Evolutionary conservation across 1,140 invertebrate species (phyloP), one percentile per base, ranked within the genome.

Genomic region (Apis dorsata): DNA sequence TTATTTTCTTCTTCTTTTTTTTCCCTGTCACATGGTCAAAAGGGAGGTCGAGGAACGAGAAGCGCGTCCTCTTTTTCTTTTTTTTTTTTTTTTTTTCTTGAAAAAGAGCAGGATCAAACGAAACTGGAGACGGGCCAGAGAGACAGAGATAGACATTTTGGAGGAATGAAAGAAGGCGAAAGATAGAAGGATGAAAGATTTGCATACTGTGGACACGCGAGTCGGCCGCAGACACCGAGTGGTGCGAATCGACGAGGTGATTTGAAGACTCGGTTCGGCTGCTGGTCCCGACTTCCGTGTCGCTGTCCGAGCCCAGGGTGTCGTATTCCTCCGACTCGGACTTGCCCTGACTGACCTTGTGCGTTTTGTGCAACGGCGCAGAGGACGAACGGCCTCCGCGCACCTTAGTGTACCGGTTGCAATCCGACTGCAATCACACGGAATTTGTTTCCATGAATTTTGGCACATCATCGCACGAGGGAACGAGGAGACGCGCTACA

Each of bases 251-350:
- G 91, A 95, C 94, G 91, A 95, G 93, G 90, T 95, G 95, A 92
- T 94, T 95, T 83, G 94, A 95, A 86, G 94, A 94, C 91, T 95
- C 95, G 82, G 94, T 93, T 92, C 94, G 90, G 92, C 94, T 94
- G 91, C 94, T 94, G 88, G 94, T 94, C 89, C 94, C 94, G 90
- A 94, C 93, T 91, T 94, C 94, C 76, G 94, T 94, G 90, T 95
- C 95, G 86, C 95, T 95, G 90, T 95, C 95, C 84, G 95, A 95
- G 89, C 95, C 95, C 83, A 95, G 93, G 88, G 95, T 95, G 90
- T 96, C 95, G 90, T 95, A 95, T 89, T 95, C 95, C 90, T 95
- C 95, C 79, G 95, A 95, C 93, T 96, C 95, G 81, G 95, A 95
- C 92, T 95, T 95, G 88, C 93, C 93, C 92, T 93, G 93, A 93